Evolutionary conservation across 2,797 vertebrate genomes (phyloP).

Genomic region (Picus viridis): DNA sequence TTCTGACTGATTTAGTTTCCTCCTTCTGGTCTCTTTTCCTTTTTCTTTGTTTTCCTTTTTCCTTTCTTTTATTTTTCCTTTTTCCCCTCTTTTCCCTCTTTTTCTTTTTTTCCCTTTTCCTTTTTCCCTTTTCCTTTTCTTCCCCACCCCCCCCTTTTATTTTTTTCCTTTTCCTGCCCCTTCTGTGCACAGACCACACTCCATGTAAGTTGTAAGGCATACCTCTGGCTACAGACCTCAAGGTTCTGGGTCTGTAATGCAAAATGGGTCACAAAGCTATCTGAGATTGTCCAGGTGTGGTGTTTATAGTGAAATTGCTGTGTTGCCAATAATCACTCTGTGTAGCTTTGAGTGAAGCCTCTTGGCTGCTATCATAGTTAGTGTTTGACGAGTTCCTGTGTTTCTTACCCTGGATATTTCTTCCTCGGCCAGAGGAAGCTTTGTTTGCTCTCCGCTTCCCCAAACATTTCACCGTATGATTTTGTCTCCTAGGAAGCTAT

Average conservation of each 20-base stretch:
- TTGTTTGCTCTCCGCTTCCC: neutral
- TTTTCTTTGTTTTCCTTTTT: no score
- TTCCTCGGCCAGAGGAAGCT: neutral
- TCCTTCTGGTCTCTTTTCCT: neutral
- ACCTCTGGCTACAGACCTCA: neutral
- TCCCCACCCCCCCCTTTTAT: no score
- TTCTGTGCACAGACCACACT: neutral
- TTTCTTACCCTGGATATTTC: neutral
- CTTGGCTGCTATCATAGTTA: neutral
- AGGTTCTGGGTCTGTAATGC: neutral
- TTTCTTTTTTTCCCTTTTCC: no score
- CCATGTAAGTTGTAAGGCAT: neutral
- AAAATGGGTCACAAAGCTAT: neutral
- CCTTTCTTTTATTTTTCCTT: no score
- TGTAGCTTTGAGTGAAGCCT: neutral
- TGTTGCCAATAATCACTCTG: neutral
- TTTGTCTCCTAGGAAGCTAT: conserved; percentile 88
- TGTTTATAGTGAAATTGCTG: neutral
- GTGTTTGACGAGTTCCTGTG: neutral
- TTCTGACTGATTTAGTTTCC: neutral
- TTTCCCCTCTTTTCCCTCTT: no score
- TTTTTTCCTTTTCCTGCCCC: neutral
- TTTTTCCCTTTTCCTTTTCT: no score
- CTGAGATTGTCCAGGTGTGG: neutral
- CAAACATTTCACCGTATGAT: neutral